These are phyloP conservation scores for Eurois occulta DNA, from an alignment of 2,888 invertebrate genomes.

Conservation along the genomic window DNA sequence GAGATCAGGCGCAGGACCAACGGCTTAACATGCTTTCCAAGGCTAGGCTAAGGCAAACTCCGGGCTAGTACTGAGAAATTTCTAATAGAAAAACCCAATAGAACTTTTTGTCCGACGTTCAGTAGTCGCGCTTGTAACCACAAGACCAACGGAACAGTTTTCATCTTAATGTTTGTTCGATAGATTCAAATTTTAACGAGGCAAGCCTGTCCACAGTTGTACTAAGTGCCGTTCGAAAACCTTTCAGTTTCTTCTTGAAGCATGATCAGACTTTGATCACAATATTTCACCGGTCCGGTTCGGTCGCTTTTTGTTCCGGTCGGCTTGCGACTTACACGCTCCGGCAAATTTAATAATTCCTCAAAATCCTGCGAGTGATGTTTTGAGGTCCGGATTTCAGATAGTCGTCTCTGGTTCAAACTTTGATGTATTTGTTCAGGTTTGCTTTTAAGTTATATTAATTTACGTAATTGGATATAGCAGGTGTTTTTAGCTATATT, in stretches of 20 bases:
- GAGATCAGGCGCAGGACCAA: too few species aligned
- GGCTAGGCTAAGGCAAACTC: too few species aligned
- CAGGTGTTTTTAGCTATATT: slow-evolving; percentile 1
- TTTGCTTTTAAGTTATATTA: slow-evolving; percentile 42
- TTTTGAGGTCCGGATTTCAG: slow-evolving; percentile 72
- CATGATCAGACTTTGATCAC: slow-evolving; percentile 76
- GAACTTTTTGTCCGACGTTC: too few species aligned
- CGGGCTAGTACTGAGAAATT: too few species aligned
- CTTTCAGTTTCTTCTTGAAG: slow-evolving; percentile 70
- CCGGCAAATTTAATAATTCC: slow-evolving; percentile 77
- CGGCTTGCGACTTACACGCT: slow-evolving; percentile 74
- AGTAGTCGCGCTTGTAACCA: too few species aligned
- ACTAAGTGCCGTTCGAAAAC: slow-evolving; percentile 10
- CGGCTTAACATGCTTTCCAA: too few species aligned
- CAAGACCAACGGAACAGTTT: neutral
- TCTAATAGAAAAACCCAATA: too few species aligned
- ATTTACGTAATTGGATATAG: slow-evolving; percentile 20
- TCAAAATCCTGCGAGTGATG: slow-evolving; percentile 78
- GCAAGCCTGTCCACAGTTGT: slow-evolving; percentile 1
- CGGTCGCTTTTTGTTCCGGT: slow-evolving; percentile 75
- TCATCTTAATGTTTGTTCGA: too few species aligned
- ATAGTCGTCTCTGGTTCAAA: slow-evolving; percentile 62
- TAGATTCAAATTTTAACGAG: slow-evolving; percentile 31
- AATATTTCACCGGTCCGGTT: slow-evolving; percentile 75
- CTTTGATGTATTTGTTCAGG: slow-evolving; percentile 57